Base-by-base conservation (phyloP, 2,113 vertebrate genomes). In the Nansenia antarctica region DNA sequence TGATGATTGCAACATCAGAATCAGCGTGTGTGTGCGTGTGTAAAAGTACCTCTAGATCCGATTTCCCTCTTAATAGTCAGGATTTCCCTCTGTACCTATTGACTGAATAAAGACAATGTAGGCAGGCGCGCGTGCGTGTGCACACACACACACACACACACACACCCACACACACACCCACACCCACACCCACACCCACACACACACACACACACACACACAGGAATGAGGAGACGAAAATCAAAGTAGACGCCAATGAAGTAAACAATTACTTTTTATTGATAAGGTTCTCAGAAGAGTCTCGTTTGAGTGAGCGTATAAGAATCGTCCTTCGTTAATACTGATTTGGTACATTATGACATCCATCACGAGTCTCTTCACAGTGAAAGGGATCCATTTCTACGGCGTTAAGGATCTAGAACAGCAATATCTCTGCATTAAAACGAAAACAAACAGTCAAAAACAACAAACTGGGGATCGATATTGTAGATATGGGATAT, bases 271-370 rank as follows among this genome's bases (percentile, higher is more conserved):
- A 91, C 88, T 72, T 79, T 92, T 92, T 93, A 92, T 93, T 93
- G 90, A 90, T 93, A 91, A 91, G 87, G 83, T 92, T 86, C 86
- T 91, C 89, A 91, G 91, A 92, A 89, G 90, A 91, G 90, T 89
- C 90, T 92, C 88, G 85, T 83, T 87, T 87, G 80, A 90, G 90
- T 85, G 89, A 88, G 85, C 76, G 85, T 88, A 83, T 91, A 87
- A 90, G 89, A 89, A 90, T 88, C 85, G 87, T 81, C 88, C 81
- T 89, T 91, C 81, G 78, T 87, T 88, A 92, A 92, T 93, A 93
- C 92, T 92, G 91, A 92, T 92, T 92, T 92, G 91, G 92, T 92
- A 92, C 89, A 92, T 89, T 88, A 90, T 92, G 89, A 93, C 91
- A 92, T 93, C 90, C 91, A 93, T 87, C 89, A 91, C 82, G 90